Base-by-base conservation (phyloP, 2,888 invertebrate genomes). In the Leucania comma region DNA sequence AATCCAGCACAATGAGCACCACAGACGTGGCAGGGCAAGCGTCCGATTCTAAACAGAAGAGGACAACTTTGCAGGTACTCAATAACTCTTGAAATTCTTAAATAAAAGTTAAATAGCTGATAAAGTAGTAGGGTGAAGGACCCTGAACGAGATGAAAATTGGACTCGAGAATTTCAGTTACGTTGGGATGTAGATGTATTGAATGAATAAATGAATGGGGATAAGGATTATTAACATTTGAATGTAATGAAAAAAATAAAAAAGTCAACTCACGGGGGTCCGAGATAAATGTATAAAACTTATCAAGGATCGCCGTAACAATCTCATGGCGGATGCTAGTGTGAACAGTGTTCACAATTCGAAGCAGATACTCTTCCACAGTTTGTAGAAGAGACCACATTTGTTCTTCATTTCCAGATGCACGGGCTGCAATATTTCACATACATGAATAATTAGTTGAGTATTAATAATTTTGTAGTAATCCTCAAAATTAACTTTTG, bases 11-110 rank as follows among this genome's bases (percentile, higher is more conserved):
- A 65, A 97, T 95, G 57, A 97, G 90, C 20, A 97, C 96, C 50
- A 97, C 96, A 0, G 97, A 96, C 71, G 97, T 95, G 0, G 97
- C 97, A 0, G 97, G 96, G 32, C 97, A 96, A 0, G 96, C 96
- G 61, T 96, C 94, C 0, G 92, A 91, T 80, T 93, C 96, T 95
- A 79, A 26, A 64, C 38, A 42, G 2, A 73, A 63, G 46, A 67
- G 22, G 60, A 32, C 3, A 61, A 62, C 38, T 65, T 75, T 42
- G 75, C 38, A 48, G 12, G 22, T 24, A 22, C 26, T 8, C n/a
- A n/a, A n/a, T 10, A 75, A 75, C 24, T 32, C 29, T n/a, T 22
- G 8, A 74, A 38, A 50, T 50, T 50, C 46, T 38, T 46, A 48
- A 74, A 57, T 46, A 8, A 42, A 48, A 8, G 20, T 17, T 42